These are phyloP conservation scores for Oncorhynchus kisutch DNA, from an alignment of 2,113 vertebrate genomes.

Conservation along the genomic window DNA sequence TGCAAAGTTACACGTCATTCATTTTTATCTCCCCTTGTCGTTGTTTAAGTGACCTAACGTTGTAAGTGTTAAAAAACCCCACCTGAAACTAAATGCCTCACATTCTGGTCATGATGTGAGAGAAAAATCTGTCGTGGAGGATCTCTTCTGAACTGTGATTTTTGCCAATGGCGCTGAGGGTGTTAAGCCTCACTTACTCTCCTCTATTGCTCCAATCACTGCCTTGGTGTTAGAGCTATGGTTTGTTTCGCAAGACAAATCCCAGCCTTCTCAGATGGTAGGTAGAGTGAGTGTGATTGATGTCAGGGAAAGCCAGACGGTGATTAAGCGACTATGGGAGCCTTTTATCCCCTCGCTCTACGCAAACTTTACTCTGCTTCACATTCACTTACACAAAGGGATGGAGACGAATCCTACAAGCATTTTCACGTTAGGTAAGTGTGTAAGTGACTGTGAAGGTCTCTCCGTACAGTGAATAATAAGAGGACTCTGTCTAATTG, in stretches of 20 bases:
- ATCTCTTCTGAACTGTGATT: too few relatives aligned
- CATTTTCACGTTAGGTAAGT: conserved; percentile 20
- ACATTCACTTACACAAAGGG: neutral
- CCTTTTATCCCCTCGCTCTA: conserved; percentile 23
- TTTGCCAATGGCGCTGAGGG: too few relatives aligned
- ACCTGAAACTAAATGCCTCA: too few relatives aligned
- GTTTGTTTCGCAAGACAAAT: conserved; percentile 28
- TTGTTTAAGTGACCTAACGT: neutral
- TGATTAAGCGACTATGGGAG: conserved; percentile 29
- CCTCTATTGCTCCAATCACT: neutral
- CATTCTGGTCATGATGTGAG: too few relatives aligned
- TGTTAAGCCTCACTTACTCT: neutral
- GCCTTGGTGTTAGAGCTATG: conserved; percentile 6
- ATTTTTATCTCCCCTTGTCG: too few relatives aligned
- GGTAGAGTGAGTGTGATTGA: conserved; percentile 23
- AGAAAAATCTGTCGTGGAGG: too few relatives aligned
- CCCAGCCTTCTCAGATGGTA: neutral
- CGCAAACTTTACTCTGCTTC: too few relatives aligned
- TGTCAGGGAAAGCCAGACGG: conserved; percentile 18
- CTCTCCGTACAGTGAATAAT: neutral
- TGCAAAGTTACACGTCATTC: too few relatives aligned
- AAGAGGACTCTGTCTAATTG: conserved; percentile 15
- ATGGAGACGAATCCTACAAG: neutral
- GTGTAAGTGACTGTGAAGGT: conserved; percentile 13
- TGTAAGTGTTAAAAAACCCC: too few relatives aligned